A percentile compares a stretch with the other conserved stretches of the same genome.
phyloP scores from a whole-genome alignment of 2,797 vertebrate genomes.

The Brachyalestes nurse region DNA sequence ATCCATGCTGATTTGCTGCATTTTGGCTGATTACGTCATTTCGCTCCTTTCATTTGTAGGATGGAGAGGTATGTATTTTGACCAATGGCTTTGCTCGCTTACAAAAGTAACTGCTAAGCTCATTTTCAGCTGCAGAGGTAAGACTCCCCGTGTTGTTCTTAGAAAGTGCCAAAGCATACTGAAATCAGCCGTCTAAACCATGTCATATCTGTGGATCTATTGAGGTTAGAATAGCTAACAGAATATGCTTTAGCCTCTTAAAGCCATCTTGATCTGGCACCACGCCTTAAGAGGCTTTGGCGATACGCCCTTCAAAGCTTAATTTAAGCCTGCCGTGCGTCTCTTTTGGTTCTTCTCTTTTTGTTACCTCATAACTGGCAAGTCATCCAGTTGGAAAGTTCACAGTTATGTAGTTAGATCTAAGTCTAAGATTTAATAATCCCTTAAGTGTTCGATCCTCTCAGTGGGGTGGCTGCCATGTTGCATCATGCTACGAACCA shows the following conservation, averaged over 20 bases:
- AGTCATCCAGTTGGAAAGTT: background rate
- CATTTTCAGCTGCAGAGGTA: constrained; percentile 60
- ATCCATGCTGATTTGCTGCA: constrained; percentile 15
- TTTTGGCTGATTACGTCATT: constrained; percentile 44
- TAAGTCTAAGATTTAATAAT: background rate
- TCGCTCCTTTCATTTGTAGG: constrained; percentile 77
- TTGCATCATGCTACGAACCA: constrained; percentile 4
- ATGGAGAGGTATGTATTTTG: constrained; percentile 84
- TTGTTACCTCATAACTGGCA: background rate
- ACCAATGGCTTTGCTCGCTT: constrained; percentile 59
- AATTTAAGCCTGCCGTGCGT: background rate
- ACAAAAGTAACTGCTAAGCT: constrained; percentile 56
- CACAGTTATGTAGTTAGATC: background rate
- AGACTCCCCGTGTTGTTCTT: constrained; percentile 37
- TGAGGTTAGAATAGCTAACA: background rate
- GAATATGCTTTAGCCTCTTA: background rate
- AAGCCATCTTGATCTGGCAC: background rate
- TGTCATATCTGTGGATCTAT: background rate
- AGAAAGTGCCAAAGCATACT: constrained; percentile 10
- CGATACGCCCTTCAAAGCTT: background rate
- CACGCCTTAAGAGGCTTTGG: background rate
- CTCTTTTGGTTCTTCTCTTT: background rate
- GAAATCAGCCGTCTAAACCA: constrained; percentile 14
- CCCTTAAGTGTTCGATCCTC: background rate
- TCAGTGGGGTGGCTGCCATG: constrained; percentile 1